Conservation (phyloP, 2,113 vertebrate genomes). For the Perca fluviatilis region DNA sequence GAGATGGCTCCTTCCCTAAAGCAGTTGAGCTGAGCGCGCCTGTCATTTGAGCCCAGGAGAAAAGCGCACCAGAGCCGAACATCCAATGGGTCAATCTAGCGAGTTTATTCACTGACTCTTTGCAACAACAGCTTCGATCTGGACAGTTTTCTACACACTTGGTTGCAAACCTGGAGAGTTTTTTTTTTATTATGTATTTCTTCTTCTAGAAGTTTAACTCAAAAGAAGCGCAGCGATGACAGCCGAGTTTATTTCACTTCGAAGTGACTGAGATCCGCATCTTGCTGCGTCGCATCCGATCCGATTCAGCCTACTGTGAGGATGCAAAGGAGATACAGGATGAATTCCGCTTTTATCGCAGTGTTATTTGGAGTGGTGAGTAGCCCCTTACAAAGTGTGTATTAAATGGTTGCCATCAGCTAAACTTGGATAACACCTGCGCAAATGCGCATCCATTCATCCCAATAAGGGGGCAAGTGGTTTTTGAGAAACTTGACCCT, state of each 20-base stretch:
- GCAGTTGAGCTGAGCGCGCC: slow-evolving; percentile 42
- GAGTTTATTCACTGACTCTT: slow-evolving; percentile 2
- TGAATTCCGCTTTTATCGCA: slow-evolving; percentile 67
- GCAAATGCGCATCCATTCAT: slow-evolving; percentile 12
- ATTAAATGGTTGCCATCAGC: not conserved
- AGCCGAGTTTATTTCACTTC: slow-evolving; percentile 20
- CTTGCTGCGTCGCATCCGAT: slow-evolving; percentile 43
- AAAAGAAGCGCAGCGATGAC: slow-evolving; percentile 51
- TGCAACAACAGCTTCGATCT: not conserved
- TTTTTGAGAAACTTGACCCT: not conserved
- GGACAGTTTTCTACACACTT: slow-evolving; percentile 4
- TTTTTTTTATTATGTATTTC: not conserved
- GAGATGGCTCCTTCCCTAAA: slow-evolving; percentile 52
- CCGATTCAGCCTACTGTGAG: slow-evolving; percentile 2
- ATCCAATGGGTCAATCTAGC: slow-evolving; percentile 41
- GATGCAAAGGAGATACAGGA: slow-evolving; percentile 62
- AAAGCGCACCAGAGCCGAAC: slow-evolving; percentile 41
- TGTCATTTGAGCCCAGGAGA: slow-evolving; percentile 57
- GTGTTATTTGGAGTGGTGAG: slow-evolving; percentile 80
- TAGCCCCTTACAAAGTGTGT: slow-evolving; percentile 20
- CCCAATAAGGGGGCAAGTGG: too few relatives aligned
- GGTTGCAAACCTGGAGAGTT: not conserved
- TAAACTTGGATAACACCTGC: slow-evolving; percentile 26
- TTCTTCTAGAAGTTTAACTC: not conserved
- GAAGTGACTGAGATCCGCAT: slow-evolving; percentile 60